Base-by-base conservation (phyloP, 2,797 vertebrate genomes). In the Margarornis squamiger region DNA sequence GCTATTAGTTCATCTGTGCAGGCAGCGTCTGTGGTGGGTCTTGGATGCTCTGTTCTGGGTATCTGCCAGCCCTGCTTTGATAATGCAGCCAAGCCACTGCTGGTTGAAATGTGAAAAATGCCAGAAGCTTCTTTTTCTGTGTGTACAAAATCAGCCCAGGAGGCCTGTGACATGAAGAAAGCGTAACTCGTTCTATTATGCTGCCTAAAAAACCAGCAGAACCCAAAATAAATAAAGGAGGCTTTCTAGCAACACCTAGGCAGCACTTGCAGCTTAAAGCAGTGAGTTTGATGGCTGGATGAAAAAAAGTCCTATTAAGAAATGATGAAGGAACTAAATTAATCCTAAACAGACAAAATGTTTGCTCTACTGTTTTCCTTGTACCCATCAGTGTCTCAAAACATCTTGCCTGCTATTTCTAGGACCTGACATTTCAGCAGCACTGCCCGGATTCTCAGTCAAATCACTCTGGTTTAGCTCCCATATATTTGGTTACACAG, bases 21-120 rank as follows among this genome's bases (percentile, higher is more conserved):
- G 96, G 90, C 97, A 59, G 89, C 10, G 93, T 95, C 98, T 98
- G 98, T 1, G 98, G 98, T 98, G 95, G 98, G 98, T 98, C 97
- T 97, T 92, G 88, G 96, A 97, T 78, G 71, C 85, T 94, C 87
- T 93, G 93, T 96, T 97, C 91, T 68, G 63, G 90, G 61, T 68
- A 45, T 95, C 91, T 97, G 95, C 96, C 95, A 96, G 95, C 92
- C 76, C 77, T 90, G 92, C 98, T 98, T 98, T 98, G 97, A 98
- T 97, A 97, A 92, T 14, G 75, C 76, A 97, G 98, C 98, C 98
- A 98, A 98, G 96, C 97, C 97, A 95, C 96, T 96, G 96, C 96
- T 97, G 96, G 92, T 90, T 95, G 95, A 95, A 97, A 96, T 95
- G 97, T 94, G 93, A 97, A 97, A 98, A 97, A 97, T 97, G 96